Evolutionary conservation across 2,113 vertebrate species (phyloP).

Genomic region (Gadus macrocephalus): DNA sequence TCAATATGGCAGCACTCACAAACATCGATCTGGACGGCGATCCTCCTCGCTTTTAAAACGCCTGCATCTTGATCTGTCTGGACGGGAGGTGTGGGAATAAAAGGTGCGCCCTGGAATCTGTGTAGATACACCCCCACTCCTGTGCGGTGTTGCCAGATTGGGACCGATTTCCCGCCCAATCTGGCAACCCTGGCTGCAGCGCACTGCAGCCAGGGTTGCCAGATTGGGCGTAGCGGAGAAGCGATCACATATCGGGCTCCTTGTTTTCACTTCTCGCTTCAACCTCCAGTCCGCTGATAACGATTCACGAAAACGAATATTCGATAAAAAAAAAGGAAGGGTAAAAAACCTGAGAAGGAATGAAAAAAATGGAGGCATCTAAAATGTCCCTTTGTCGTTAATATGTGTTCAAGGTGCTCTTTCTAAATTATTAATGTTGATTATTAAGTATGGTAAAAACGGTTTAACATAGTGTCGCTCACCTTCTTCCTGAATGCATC

Average conservation of each 20-base stretch:
- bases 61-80: conserved; percentile 47
- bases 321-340: not conserved
- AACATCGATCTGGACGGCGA: conserved; percentile 40
- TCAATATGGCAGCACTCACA: conserved; percentile 50
- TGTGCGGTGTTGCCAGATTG: not conserved
- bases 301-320: not conserved
- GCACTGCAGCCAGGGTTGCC: too few species aligned
- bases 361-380: too few species aligned
- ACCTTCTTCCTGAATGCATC: too few species aligned
- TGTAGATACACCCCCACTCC: conserved; percentile 48
- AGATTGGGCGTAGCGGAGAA: too few species aligned
- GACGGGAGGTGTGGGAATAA: conserved; percentile 60
- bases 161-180: not conserved
- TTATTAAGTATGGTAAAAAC: not conserved
- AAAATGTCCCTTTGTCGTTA: not conserved
- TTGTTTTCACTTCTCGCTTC: too few species aligned
- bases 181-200: too few species aligned
- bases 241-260: too few species aligned
- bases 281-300: too few species aligned
- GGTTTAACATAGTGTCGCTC: not conserved
- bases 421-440: not conserved
- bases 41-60: conserved; percentile 30
- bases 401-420: too few species aligned
- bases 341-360: too few species aligned
- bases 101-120: conserved; percentile 66